These are phyloP conservation scores for Acropora tenuis DNA, from an alignment of 64 coral and sea anemone species.

Conservation along the genomic window DNA sequence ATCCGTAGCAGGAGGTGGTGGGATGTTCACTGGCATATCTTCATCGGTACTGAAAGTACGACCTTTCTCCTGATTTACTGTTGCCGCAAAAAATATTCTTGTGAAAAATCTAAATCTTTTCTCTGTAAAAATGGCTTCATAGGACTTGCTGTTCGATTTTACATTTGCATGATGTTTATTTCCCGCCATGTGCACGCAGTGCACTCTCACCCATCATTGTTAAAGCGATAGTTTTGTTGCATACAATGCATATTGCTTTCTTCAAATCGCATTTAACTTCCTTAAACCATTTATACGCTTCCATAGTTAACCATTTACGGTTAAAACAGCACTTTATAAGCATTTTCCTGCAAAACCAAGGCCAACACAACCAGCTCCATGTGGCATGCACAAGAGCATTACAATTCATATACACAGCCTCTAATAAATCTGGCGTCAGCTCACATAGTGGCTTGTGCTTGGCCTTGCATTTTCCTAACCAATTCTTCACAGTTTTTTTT, in stretches of 20 bases:
- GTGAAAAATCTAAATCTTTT: constrained; percentile 36
- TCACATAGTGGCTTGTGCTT: no score
- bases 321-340: no score
- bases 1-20: constrained; percentile 35
- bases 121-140: constrained; percentile 15
- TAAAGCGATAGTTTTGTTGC: no score
- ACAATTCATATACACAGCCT: no score
- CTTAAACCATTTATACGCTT: no score
- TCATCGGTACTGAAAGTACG: not conserved
- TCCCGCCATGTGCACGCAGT: not conserved
- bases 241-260: constrained; percentile 15
- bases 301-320: no score
- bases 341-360: not conserved
- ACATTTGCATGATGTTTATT: constrained; percentile 21
- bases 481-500: not conserved
- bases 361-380: constrained; percentile 1
- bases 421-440: no score
- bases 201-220: not conserved
- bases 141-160: constrained; percentile 35
- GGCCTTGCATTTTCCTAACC: no score
- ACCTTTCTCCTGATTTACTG: not conserved
- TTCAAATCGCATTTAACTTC: not conserved
- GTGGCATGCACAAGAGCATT: no score
- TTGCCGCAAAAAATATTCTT: constrained; percentile 5
- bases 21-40: constrained; percentile 50